A percentile compares a stretch with the other conserved stretches of the same genome.
Conservation (phyloP, 2,888 invertebrate species). For the Drosophila sordidula region DNA sequence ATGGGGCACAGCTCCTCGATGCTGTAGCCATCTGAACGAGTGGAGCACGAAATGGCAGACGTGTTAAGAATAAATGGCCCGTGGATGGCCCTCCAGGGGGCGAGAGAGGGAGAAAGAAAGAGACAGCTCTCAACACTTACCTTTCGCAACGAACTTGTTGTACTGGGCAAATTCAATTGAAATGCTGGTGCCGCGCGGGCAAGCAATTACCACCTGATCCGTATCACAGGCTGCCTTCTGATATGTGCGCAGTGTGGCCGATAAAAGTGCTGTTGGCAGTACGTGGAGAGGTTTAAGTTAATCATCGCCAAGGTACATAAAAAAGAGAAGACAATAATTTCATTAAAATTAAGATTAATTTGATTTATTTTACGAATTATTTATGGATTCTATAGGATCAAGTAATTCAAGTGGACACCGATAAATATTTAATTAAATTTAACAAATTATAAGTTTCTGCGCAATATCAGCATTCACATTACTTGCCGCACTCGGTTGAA, state of each 20-base stretch:
- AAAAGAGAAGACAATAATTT: constrained; percentile 9
- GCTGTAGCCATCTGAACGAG: constrained; percentile 81
- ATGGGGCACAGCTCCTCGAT: constrained; percentile 83
- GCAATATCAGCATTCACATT: background rate
- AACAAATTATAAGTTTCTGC: too few species aligned
- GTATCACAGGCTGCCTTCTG: constrained; percentile 97
- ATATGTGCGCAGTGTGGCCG: constrained; percentile 95
- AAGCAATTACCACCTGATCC: constrained; percentile 93
- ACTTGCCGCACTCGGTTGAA: background rate
- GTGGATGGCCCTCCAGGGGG: constrained; percentile 19
- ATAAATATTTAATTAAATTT: constrained; percentile 5
- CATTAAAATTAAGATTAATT: constrained; percentile 30
- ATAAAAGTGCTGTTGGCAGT: constrained; percentile 90
- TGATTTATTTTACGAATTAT: constrained; percentile 9
- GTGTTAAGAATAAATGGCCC: constrained; percentile 52
- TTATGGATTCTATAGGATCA: background rate
- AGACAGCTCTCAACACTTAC: constrained; percentile 64
- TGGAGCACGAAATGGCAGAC: constrained; percentile 47
- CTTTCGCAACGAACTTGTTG: constrained; percentile 83
- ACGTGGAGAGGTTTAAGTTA: constrained; percentile 22
- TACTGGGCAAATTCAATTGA: constrained; percentile 96
- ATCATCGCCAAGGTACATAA: constrained; percentile 3
- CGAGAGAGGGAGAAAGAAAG: background rate
- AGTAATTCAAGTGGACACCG: background rate
- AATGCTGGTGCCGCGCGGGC: constrained; percentile 97